Evolutionary conservation across 1,140 invertebrate genomes (phyloP).

Genomic region (Planococcus citri): DNA sequence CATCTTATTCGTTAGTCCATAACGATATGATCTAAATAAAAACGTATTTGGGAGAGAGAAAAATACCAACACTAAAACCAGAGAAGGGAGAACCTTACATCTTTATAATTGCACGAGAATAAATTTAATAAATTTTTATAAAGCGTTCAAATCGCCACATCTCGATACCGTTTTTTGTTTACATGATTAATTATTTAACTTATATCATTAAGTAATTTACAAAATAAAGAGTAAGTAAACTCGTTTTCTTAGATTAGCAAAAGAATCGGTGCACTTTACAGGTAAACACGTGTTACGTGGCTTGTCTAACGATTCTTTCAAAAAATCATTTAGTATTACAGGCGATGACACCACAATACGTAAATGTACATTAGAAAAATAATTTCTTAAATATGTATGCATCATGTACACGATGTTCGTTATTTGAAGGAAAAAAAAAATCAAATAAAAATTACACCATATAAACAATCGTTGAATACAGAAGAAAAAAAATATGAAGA

Average conservation of each 20-base stretch:
- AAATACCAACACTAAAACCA: too few species aligned
- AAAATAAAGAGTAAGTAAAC: neutral
- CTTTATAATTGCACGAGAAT: neutral
- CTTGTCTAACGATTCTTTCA: too few species aligned
- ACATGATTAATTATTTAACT: neutral
- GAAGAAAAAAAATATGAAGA: neutral
- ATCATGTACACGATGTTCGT: neutral
- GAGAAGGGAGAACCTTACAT: too few species aligned
- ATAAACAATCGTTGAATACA: neutral
- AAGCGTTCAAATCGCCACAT: neutral
- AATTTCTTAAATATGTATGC: neutral
- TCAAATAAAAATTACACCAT: neutral
- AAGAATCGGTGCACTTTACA: neutral
- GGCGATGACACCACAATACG: neutral
- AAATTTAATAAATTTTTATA: neutral
- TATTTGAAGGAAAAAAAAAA: neutral
- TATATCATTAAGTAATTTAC: neutral
- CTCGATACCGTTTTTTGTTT: neutral
- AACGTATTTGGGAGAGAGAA: neutral
- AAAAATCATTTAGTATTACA: neutral
- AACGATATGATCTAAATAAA: slow-evolving; percentile 1
- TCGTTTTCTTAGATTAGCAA: neutral
- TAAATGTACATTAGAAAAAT: neutral
- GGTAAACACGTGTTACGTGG: neutral
- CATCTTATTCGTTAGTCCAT: neutral